Percentiles rank a stretch among this genome's conserved stretches.
These are phyloP conservation scores for Coelinius sp. DNA, from an alignment of 2,888 invertebrate genomes.

Conservation along the genomic window DNA sequence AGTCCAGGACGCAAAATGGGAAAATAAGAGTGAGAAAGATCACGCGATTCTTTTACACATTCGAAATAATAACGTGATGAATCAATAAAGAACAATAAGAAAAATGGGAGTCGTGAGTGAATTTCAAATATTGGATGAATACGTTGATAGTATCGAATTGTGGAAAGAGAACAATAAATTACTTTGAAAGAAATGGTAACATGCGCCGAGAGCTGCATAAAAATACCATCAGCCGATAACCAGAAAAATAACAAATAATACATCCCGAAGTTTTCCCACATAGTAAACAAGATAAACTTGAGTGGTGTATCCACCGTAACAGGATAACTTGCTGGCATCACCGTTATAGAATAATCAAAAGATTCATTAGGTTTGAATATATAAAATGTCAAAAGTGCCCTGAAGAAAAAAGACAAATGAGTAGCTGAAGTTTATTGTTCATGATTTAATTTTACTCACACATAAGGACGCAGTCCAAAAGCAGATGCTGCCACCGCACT, in stretches of 20 bases:
- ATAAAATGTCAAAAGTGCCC: background rate
- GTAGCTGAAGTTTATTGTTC: too few species aligned
- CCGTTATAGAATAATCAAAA: background rate
- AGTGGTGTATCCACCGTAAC: background rate
- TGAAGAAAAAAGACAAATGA: background rate
- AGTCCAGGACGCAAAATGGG: too few species aligned
- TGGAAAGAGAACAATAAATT: too few species aligned
- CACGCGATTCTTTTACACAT: too few species aligned
- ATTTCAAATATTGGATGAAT: too few species aligned
- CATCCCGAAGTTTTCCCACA: background rate
- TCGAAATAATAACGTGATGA: too few species aligned
- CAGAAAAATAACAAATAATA: background rate
- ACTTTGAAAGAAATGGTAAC: too few species aligned
- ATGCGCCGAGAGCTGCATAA: background rate
- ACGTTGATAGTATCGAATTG: too few species aligned
- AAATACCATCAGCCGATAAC: background rate
- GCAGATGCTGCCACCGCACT: background rate
- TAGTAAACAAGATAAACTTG: background rate
- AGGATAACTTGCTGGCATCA: background rate
- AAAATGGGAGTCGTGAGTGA: too few species aligned
- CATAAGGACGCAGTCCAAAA: background rate
- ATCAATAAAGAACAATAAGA: too few species aligned
- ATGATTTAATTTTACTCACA: too few species aligned
- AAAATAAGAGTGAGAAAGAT: too few species aligned
- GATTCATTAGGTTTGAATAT: background rate